Conservation (phyloP, 1,140 invertebrate species). For the Leptopilina boulardi region DNA sequence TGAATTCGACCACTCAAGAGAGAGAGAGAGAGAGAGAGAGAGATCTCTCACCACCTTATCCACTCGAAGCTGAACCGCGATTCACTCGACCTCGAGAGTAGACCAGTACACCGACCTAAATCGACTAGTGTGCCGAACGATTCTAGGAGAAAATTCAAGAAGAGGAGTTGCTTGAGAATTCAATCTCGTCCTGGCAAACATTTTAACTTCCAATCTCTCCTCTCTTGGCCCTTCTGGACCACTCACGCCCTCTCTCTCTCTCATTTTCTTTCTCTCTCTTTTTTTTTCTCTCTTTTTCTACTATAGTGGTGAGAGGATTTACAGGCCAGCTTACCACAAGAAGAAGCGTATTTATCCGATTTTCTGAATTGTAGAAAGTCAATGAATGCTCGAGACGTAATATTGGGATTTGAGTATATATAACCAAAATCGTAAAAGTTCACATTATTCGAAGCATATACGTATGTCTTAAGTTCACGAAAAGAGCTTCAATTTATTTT, state of each 20-base stretch:
- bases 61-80: slow-evolving; percentile 52
- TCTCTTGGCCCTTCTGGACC: not conserved
- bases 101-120: slow-evolving; percentile 39
- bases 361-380: slow-evolving; percentile 34
- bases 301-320: slow-evolving; percentile 18
- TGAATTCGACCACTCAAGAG: slow-evolving; percentile 50
- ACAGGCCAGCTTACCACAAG: slow-evolving; percentile 15
- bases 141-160: slow-evolving; percentile 43
- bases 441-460: not conserved
- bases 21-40: slow-evolving; percentile 39
- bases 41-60: slow-evolving; percentile 44
- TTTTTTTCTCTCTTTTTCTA: slow-evolving; percentile 15
- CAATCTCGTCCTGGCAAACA: slow-evolving; percentile 52
- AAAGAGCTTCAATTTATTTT: not conserved
- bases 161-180: slow-evolving; percentile 52
- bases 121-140: slow-evolving; percentile 39
- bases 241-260: not conserved
- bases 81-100: slow-evolving; percentile 50
- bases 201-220: slow-evolving; percentile 39
- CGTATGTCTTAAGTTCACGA: not conserved
- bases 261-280: not conserved
- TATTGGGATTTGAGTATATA: not conserved
- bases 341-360: slow-evolving; percentile 40
- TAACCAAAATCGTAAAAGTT: not conserved
- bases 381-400: not conserved